A percentile compares a stretch with the other conserved stretches of the same genome.
These are phyloP conservation scores for Pristiophorus japonicus DNA, from an alignment of 2,113 vertebrate species.

Conservation along the genomic window DNA sequence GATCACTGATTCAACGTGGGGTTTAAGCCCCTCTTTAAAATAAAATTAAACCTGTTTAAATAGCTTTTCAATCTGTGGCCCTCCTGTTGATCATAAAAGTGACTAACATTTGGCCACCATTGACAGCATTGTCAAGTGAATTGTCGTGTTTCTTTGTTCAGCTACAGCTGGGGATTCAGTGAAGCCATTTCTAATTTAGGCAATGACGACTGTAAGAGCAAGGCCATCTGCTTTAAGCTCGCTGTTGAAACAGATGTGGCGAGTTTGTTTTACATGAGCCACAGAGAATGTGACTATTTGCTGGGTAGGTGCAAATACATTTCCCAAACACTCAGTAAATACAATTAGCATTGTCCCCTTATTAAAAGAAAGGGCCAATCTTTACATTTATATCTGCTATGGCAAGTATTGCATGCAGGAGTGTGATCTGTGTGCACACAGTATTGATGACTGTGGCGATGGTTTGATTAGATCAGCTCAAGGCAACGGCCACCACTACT, in stretches of 20 bases:
- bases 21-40: neutral
- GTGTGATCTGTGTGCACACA: neutral
- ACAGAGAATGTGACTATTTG: neutral
- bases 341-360: neutral
- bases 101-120: neutral
- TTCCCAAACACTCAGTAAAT: neutral
- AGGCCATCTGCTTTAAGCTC: neutral
- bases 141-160: constrained; percentile 47
- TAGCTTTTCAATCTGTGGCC: neutral
- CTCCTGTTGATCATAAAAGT: neutral
- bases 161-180: constrained; percentile 43
- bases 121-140: constrained; percentile 39
- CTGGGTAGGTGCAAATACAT: neutral
- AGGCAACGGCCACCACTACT: neutral
- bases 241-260: neutral
- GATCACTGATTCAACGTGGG: neutral
- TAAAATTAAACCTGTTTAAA: neutral
- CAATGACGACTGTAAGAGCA: neutral
- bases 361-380: neutral
- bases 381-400: neutral
- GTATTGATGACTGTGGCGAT: neutral
- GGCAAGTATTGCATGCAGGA: neutral
- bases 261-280: neutral
- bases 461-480: neutral
- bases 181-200: neutral